These are phyloP conservation scores for Linepithema humile DNA, from an alignment of 1,140 invertebrate genomes.

Conservation along the genomic window DNA sequence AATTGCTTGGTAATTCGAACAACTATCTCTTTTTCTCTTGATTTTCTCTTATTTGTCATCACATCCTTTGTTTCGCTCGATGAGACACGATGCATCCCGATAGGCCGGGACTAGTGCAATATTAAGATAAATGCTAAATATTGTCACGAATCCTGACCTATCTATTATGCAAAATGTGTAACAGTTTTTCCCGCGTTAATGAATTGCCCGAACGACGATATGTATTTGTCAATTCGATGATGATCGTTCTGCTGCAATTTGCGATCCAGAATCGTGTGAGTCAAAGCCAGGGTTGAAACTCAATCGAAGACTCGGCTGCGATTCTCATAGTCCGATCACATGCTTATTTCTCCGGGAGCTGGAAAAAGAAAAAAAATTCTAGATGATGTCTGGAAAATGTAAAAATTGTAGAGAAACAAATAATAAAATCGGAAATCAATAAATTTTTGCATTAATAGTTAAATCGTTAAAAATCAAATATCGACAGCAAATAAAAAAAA, in stretches of 20 bases:
- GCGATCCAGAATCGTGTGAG: slow-evolving; percentile 48
- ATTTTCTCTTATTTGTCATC: slow-evolving; percentile 13
- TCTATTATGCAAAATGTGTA: slow-evolving; percentile 77
- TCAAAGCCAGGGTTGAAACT: slow-evolving; percentile 24
- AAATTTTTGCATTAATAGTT: background rate
- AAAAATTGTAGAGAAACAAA: background rate
- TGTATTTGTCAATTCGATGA: slow-evolving; percentile 34
- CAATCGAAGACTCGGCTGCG: background rate
- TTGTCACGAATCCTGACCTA: slow-evolving; percentile 84
- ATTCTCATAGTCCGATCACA: background rate
- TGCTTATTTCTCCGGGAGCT: background rate
- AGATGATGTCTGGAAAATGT: background rate
- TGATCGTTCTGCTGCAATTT: slow-evolving; percentile 58
- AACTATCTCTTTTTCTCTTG: background rate
- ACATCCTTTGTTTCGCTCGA: slow-evolving; percentile 52
- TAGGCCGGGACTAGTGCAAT: slow-evolving; percentile 85
- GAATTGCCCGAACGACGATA: slow-evolving; percentile 7
- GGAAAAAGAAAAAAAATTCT: background rate
- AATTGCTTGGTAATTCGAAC: background rate
- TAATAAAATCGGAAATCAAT: background rate
- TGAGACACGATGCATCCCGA: slow-evolving; percentile 79
- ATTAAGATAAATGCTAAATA: slow-evolving; percentile 79
- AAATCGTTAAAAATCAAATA: too few species aligned
- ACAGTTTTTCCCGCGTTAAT: background rate
- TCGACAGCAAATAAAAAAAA: too few species aligned